phyloP scores from a whole-genome alignment of 2,888 invertebrate species.

The Galerucella calmariensis region DNA sequence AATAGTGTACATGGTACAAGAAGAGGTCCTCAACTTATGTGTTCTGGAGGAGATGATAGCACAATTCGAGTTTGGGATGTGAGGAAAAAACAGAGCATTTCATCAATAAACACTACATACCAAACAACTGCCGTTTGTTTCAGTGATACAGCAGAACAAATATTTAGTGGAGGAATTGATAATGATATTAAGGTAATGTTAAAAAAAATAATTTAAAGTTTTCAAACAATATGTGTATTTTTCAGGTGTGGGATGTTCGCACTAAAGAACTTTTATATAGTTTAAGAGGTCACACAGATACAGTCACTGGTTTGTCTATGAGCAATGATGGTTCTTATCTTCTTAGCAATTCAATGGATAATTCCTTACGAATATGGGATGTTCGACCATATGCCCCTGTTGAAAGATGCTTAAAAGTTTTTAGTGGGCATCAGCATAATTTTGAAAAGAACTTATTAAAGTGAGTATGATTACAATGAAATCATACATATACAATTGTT shows the following conservation, averaged over 20 bases:
- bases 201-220: not conserved
- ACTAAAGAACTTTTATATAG: constrained; percentile 86
- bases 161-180: constrained; percentile 95
- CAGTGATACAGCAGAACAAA: constrained; percentile 94
- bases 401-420: constrained; percentile 92
- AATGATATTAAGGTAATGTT: constrained; percentile 86
- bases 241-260: constrained; percentile 88
- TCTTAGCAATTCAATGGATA: constrained; percentile 97
- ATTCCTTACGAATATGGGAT: constrained; percentile 95
- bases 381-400: constrained; percentile 93
- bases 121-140: constrained; percentile 90
- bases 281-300: constrained; percentile 94
- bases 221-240: not conserved
- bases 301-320: constrained; percentile 89
- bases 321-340: constrained; percentile 90
- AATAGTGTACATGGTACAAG: constrained; percentile 82
- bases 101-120: constrained; percentile 77
- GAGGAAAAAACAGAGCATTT: constrained; percentile 83
- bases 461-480: not conserved
- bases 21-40: constrained; percentile 89
- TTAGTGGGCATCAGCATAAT: constrained; percentile 88
- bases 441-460: constrained; percentile 96
- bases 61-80: constrained; percentile 94
- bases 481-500: constrained; percentile 72
- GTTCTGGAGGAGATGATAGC: constrained; percentile 95